Base-by-base conservation (phyloP, 2,797 vertebrate species). In the Muscicapa striata region DNA sequence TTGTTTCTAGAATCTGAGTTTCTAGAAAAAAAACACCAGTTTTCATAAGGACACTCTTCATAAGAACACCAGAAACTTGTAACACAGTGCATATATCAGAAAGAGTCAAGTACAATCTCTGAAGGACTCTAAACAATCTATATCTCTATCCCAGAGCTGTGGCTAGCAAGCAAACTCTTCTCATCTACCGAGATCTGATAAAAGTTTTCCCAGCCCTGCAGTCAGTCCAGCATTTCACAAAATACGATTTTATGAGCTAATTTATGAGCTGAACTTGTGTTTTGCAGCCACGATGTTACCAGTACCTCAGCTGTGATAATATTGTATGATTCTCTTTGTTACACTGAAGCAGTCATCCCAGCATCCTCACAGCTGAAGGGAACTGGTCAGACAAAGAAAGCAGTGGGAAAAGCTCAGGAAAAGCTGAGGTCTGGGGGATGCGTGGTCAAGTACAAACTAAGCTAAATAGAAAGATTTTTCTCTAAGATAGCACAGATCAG, bases 1-100 rank as follows among this genome's bases (percentile, higher is more conserved):
- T 96, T 89, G 96, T 96, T 96, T 96, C 96, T 96, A 96, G 94
- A 96, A 96, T 96, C 93, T 96, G 95, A 94, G 95, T 96, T 96
- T 96, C 96, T 96, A 96, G 96, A 94, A 96, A 75, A 96, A 96
- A 96, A 96, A 96, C 93, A 96, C 95, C 95, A 95, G 95, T 95
- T 95, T 96, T 96, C 84, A 70, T 96, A 94, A 96, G 93, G 94
- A 96, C 94, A 96, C 89, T 96, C 96, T 96, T 26, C 36, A 36
- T 36, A 36, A 89, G 89, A 92, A 96, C 66, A 94, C 93, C 82
- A 95, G 87, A 93, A 92, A 96, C 82, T 89, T 89, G 72, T 83
- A 93, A 94, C 62, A 96, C 75, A 96, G 90, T 87, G 79, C 85
- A 95, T 93, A 94, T 73, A 93, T 95, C 63, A 94, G 69, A 91